phyloP scores from a whole-genome alignment of 2,113 vertebrate species.

The Falco punctatus region DNA sequence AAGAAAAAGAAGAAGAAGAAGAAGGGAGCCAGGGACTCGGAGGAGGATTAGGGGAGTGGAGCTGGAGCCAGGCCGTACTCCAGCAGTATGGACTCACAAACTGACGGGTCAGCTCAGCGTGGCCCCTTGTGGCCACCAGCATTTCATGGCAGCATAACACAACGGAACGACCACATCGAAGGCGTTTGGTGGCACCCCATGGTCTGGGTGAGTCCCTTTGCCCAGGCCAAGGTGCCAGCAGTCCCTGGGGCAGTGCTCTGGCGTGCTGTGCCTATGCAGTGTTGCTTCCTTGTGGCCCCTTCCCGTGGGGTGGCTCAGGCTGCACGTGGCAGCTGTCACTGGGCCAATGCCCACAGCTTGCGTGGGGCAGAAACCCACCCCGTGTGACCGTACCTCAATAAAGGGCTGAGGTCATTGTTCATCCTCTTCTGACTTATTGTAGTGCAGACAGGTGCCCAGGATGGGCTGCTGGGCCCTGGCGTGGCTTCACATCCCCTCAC shows the following conservation, averaged over 20 bases:
- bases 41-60: constrained; percentile 13
- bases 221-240: rapidly evolving
- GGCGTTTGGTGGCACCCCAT: rapidly evolving
- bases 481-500: neutral
- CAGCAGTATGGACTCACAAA: rapidly evolving
- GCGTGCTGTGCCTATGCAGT: neutral
- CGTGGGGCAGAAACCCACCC: rapidly evolving
- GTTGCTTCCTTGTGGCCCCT: rapidly evolving
- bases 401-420: neutral
- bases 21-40: neutral
- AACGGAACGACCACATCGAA: rapidly evolving
- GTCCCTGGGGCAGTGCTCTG: neutral
- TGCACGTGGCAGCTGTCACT: neutral
- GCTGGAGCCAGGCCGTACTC: neutral
- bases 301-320: neutral
- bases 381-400: neutral
- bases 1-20: constrained; percentile 31
- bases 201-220: neutral
- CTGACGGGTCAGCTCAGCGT: neutral
- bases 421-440: too few species aligned
- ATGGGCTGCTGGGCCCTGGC: neutral
- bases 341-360: rapidly evolving
- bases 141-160: too few species aligned
- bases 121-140: too few species aligned
- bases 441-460: too few species aligned